phyloP scores from a whole-genome alignment of 2,113 vertebrate species.

The Stigmatopora nigra region DNA sequence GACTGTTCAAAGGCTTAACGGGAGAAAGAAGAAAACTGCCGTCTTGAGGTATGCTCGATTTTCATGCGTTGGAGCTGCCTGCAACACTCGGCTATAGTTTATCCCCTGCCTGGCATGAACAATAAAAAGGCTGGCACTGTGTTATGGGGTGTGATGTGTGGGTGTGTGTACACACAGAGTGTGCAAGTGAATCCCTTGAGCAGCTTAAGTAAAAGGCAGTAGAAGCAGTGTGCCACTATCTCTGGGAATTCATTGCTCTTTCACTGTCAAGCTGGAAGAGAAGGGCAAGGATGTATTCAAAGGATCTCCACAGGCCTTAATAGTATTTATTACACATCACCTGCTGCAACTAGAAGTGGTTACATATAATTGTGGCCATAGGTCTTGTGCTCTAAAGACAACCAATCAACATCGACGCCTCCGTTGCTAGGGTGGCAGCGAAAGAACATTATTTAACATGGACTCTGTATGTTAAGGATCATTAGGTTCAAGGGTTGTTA shows the following conservation, averaged over 20 bases:
- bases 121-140: slow-evolving; percentile 38
- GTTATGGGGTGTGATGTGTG: slow-evolving; percentile 27
- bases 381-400: slow-evolving; percentile 64
- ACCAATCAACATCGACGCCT: slow-evolving; percentile 68
- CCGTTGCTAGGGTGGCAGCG: slow-evolving; percentile 47
- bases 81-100: slow-evolving; percentile 35
- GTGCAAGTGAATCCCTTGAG: slow-evolving; percentile 45
- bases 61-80: slow-evolving; percentile 19
- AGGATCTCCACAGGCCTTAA: slow-evolving; percentile 63
- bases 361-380: slow-evolving; percentile 65
- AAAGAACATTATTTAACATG: slow-evolving; percentile 69
- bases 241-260: slow-evolving; percentile 59
- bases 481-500: slow-evolving; percentile 66
- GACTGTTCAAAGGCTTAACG: slow-evolving; percentile 35
- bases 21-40: slow-evolving; percentile 17
- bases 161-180: slow-evolving; percentile 24
- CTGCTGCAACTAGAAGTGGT: slow-evolving; percentile 52
- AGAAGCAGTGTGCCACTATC: slow-evolving; percentile 37
- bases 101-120: slow-evolving; percentile 32
- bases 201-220: slow-evolving; percentile 60
- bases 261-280: slow-evolving; percentile 55
- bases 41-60: slow-evolving; percentile 22
- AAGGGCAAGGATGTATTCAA: slow-evolving; percentile 62
- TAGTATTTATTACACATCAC: slow-evolving; percentile 66
- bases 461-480: slow-evolving; percentile 61